Base-by-base conservation (phyloP, 37 sponge, comb jelly and placozoan species). In the Aplysina aerophoba region DNA sequence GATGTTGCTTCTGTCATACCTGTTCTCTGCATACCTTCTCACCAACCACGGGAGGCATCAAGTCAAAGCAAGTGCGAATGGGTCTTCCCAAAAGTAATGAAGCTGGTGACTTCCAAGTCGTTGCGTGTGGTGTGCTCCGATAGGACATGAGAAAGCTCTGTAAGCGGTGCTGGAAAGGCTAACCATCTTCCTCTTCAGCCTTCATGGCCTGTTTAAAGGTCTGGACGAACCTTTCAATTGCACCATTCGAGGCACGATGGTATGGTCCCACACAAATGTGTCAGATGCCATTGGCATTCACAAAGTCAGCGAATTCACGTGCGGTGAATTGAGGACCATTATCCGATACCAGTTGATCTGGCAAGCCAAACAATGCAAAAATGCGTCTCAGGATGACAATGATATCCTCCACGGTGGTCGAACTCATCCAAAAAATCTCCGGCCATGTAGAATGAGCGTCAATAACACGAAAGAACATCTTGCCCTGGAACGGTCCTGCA, bases 401-500 rank as follows among this genome's bases (percentile, higher is more conserved):
- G 28, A 28, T 67, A 14, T 14, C n/a, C 13, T 13, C 27, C 13
- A 28, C 22, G 14, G 69, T 67, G 28, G 69, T 67, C 13, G 69
- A 67, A 25, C 27, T 24, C 69, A 67, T 67, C 34, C 13, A 20
- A 20, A 19, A 20, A 58, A 58, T 58, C 19, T 58, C 59, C 19
- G 59, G 59, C 59, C 59, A 58, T n/a, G n/a, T n/a, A 19, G 19
- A 58, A 19, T 58, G 69, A 25, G 69, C 13, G n/a, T 67, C 69
- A 14, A 67, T n/a, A 25, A 67, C 13, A 20, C 15, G 69, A 13
- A 67, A 67, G n/a, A 67, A 67, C 69, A 67, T n/a, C 27, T 14
- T 67, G 21, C 41, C 41, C 55, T 50, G 36, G 44, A 77, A 44
- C 24, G 79, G 79, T 15, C 79, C 79, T 25, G 79, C 44, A 77